Conservation (phyloP, 2,888 invertebrate species). For the Steinernema carpocapsae region DNA sequence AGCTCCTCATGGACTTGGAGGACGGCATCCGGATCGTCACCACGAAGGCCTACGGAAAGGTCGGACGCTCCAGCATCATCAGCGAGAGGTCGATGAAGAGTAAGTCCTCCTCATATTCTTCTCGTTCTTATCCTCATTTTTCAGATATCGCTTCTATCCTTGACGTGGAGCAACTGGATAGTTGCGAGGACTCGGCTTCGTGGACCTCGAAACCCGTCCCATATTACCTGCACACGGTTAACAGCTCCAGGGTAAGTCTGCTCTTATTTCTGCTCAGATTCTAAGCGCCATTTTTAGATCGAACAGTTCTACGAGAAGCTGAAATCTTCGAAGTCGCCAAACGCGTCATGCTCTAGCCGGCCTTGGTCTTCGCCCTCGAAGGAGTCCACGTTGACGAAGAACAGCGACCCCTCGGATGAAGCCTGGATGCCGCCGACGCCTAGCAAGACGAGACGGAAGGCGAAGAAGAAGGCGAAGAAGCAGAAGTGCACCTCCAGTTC, state of each 20-base stretch:
- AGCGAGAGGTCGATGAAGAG: conserved; percentile 94
- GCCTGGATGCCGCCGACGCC: too few species aligned
- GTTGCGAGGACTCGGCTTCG: conserved; percentile 90
- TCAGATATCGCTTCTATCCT: conserved; percentile 96
- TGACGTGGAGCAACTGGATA: conserved; percentile 95
- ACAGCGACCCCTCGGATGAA: too few species aligned
- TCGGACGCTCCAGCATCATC: conserved; percentile 93
- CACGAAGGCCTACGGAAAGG: conserved; percentile 97
- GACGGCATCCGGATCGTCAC: conserved; percentile 88
- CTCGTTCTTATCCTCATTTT: conserved; percentile 48
- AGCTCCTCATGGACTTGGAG: conserved; percentile 71
- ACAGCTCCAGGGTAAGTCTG: conserved; percentile 80
- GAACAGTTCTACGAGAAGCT: background rate
- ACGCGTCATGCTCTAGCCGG: too few species aligned
- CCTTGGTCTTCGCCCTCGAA: too few species aligned
- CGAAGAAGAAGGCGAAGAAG: too few species aligned
- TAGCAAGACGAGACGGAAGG: too few species aligned
- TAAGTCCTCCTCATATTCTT: conserved; percentile 67
- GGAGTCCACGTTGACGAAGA: too few species aligned
- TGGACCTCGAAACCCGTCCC: conserved; percentile 99
- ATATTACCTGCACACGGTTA: conserved; percentile 96
- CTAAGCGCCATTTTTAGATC: background rate
- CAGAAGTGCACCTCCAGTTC: too few species aligned
- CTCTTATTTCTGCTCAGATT: too few species aligned
- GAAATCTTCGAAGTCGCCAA: too few species aligned